These are phyloP conservation scores for Herminia tarsipennalis DNA, from an alignment of 2,888 invertebrate species.

Conservation along the genomic window DNA sequence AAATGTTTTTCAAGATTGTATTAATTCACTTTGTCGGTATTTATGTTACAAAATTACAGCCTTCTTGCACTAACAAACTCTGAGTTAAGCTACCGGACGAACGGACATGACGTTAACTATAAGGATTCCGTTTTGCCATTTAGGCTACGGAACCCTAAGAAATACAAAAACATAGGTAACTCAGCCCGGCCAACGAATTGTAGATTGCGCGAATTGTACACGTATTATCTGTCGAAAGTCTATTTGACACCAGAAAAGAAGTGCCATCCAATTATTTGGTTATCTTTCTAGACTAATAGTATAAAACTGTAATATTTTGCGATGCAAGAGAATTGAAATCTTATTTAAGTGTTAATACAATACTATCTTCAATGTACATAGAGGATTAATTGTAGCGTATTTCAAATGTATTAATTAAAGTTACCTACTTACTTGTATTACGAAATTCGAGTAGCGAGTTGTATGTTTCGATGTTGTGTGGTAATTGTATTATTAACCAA, in stretches of 20 bases:
- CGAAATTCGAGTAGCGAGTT: constrained; percentile 28
- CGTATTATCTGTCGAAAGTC: constrained; percentile 41
- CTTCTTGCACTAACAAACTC: no score
- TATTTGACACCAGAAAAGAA: constrained; percentile 63
- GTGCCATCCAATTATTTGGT: constrained; percentile 77
- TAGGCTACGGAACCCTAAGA: no score
- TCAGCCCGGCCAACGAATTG: no score
- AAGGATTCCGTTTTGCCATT: no score
- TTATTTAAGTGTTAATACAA: constrained; percentile 73
- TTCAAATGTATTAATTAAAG: constrained; percentile 38
- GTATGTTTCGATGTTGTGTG: constrained; percentile 45
- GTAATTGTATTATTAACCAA: constrained; percentile 56
- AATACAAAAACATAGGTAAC: no score
- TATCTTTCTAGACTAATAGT: constrained; percentile 72
- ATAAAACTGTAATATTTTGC: constrained; percentile 75
- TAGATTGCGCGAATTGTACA: no score
- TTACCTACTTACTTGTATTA: constrained; percentile 35
- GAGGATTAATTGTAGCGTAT: constrained; percentile 37
- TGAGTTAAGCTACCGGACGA: no score
- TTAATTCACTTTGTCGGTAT: no score
- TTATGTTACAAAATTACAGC: no score
- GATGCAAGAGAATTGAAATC: constrained; percentile 85
- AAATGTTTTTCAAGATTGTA: no score
- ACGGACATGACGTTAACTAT: no score
- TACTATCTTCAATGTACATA: constrained; percentile 67